Evolutionary conservation across 1,140 invertebrate genomes (phyloP), one percentile per base, ranked within the genome.

Genomic region (Melipona quadrifasciata): DNA sequence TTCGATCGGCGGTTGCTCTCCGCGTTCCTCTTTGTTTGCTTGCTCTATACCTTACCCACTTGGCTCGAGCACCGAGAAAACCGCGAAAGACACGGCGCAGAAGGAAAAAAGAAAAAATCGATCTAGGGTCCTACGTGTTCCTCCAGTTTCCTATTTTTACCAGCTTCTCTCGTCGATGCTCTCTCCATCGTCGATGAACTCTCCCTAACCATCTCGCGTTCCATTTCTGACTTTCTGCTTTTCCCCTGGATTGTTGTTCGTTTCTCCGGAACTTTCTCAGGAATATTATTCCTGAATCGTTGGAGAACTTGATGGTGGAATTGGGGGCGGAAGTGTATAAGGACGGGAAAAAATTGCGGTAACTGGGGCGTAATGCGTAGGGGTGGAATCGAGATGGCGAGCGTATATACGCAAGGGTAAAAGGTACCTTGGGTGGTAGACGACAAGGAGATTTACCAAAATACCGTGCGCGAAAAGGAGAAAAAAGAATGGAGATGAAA

Each of bases 311-410:
- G 24, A 10, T 4, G 72, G 11, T 14, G 19, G 19, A 85, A 68
- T 61, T 65, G 77, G n/a, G 61, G 73, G 53, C 31, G 17, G 74
- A 74, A 31, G 24, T 24, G 65, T 27, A 17, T 10, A 75, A 6
- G 61, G 19, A 27, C 12, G n/a, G 78, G 24, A 82, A 31, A n/a
- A 65, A 65, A 89, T 87, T 77, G 76, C 80, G 73, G 84, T 90
- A 90, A 90, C 89, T 90, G 78, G 90, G 89, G 89, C 89, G 90
- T 82, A 80, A 78, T 61, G 61, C 76, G 75, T 51, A 79, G 57
- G 53, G 61, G 47, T 73, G 21, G 55, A 58, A 67, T 71, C 47
- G 75, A 71, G 73, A 31, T 71, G 75, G 71, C 67, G 39, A 57
- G n/a, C 55, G 58, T 58, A 58, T 58, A 58, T 24, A 58, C 24